Evolutionary conservation across 2,888 invertebrate species (phyloP).

Genomic region (Omphaloscelis lunosa): DNA sequence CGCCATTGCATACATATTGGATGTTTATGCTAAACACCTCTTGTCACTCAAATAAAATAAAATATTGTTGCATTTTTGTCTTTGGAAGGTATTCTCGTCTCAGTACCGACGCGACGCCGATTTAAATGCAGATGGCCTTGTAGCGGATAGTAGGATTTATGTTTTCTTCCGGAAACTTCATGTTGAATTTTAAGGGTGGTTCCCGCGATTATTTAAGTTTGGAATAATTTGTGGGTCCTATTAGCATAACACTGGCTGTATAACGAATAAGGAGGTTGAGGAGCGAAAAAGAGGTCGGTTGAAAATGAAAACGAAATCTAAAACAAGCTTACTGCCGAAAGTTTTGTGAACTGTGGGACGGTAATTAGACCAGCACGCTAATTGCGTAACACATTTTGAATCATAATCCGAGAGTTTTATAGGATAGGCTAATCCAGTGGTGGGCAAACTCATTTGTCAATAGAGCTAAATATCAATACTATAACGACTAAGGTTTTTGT

Average conservation of each 20-base stretch:
- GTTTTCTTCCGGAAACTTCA: constrained; percentile 35
- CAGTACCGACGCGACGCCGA: constrained; percentile 29
- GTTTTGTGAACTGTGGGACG: not conserved
- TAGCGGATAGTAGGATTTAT: constrained; percentile 55
- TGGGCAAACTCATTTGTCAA: no score
- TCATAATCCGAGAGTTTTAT: no score
- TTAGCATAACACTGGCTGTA: constrained; percentile 39
- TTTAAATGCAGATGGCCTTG: constrained; percentile 66
- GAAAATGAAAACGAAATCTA: constrained; percentile 14
- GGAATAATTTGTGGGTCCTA: constrained; percentile 43
- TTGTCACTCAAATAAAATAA: constrained; percentile 76
- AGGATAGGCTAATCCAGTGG: no score
- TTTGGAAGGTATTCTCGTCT: constrained; percentile 52
- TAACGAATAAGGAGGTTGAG: constrained; percentile 39
- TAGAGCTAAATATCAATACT: no score
- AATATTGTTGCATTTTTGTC: constrained; percentile 74
- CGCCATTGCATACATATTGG: constrained; percentile 73
- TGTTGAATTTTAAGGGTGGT: constrained; percentile 41
- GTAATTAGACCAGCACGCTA: not conserved
- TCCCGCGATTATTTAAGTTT: constrained; percentile 43
- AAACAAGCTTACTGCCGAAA: not conserved
- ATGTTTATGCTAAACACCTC: constrained; percentile 74
- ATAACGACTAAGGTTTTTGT: no score
- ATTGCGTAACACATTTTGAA: no score
- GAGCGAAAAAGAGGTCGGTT: constrained; percentile 30